These are phyloP conservation scores for Seriola aureovittata DNA, from an alignment of 2,113 vertebrate species.

Conservation along the genomic window DNA sequence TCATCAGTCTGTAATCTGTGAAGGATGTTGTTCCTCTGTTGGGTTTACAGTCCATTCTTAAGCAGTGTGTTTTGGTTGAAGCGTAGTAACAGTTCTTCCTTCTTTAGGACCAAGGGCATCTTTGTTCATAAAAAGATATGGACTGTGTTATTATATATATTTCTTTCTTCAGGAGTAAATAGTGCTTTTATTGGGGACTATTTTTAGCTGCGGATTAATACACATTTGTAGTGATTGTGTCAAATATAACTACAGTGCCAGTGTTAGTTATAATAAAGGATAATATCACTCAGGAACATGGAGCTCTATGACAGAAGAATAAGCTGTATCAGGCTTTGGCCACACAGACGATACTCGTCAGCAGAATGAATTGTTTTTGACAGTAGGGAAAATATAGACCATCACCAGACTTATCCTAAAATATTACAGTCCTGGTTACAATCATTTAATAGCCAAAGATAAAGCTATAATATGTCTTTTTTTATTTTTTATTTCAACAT, in stretches of 20 bases:
- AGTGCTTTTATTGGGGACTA: not conserved
- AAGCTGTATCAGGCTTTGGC: too few relatives aligned
- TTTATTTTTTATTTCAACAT: not conserved
- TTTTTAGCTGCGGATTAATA: not conserved
- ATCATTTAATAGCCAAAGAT: not conserved
- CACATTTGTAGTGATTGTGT: not conserved
- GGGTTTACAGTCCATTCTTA: not conserved
- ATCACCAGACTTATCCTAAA: not conserved
- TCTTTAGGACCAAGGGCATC: too few relatives aligned
- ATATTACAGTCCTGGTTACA: not conserved
- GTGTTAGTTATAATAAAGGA: not conserved
- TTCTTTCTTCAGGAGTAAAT: not conserved
- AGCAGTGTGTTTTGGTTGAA: not conserved
- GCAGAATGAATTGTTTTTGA: not conserved
- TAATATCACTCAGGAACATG: not conserved
- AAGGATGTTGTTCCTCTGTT: not conserved
- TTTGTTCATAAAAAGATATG: not conserved
- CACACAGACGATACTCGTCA: not conserved
- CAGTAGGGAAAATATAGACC: not conserved
- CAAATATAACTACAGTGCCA: too few relatives aligned
- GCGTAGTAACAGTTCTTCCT: too few relatives aligned
- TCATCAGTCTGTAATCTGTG: too few relatives aligned
- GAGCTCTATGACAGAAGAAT: too few relatives aligned
- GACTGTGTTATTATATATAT: not conserved
- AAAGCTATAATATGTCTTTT: not conserved